Conservation (phyloP, 2,797 vertebrate species). For the Danio aesculapii region DNA sequence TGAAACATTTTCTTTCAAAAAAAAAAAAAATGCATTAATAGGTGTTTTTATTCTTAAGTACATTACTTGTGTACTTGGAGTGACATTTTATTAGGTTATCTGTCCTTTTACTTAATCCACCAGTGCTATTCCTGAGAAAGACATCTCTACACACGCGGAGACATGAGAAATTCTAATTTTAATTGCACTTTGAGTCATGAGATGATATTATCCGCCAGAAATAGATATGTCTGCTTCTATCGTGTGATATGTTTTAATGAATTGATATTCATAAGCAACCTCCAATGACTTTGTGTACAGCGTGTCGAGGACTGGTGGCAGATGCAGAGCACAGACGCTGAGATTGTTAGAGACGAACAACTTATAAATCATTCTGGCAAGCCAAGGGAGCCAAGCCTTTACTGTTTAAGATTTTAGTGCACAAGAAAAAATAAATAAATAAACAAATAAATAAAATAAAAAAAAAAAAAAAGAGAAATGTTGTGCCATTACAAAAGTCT, state of each 20-base stretch:
- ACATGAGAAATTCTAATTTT: constrained; percentile 31
- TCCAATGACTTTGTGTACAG: constrained; percentile 52
- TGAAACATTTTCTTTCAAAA: too few species aligned
- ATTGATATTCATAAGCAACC: constrained; percentile 60
- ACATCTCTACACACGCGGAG: too few species aligned
- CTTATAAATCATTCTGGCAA: constrained; percentile 57
- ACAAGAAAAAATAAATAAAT: neutral
- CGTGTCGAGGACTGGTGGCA: constrained; percentile 54
- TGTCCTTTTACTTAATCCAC: too few species aligned
- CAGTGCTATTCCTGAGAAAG: too few species aligned
- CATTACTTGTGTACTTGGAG: too few species aligned
- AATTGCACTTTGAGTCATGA: constrained; percentile 38
- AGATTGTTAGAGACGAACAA: constrained; percentile 54
- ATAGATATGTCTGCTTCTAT: constrained; percentile 35
- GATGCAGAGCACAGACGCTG: constrained; percentile 58
- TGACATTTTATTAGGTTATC: too few species aligned
- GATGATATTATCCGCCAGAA: constrained; percentile 44
- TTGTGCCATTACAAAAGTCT: constrained; percentile 18
- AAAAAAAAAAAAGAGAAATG: neutral
- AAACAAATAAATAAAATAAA: too few species aligned
- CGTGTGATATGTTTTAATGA: constrained; percentile 48
- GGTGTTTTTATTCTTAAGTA: too few species aligned
- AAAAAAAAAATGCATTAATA: too few species aligned
- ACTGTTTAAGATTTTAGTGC: constrained; percentile 47
- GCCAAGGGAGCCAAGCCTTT: constrained; percentile 24